phyloP scores from a whole-genome alignment of 1,140 invertebrate species.

The Steinernema feltiae region DNA sequence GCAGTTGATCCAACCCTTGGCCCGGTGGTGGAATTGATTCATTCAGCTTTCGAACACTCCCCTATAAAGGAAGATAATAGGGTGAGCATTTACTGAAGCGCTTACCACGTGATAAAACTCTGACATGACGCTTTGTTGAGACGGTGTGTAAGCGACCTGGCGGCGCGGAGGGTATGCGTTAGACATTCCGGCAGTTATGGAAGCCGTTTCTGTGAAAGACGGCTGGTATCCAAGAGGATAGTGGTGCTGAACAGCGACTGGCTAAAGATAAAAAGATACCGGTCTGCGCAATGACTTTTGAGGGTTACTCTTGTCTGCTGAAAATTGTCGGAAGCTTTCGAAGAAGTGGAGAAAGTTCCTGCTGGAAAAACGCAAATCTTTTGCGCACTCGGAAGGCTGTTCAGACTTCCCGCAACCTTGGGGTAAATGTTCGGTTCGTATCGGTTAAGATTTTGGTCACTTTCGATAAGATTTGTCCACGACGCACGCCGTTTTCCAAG shows the following conservation, averaged over 20 bases:
- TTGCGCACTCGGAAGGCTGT: background rate
- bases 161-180: background rate
- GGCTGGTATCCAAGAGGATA: background rate
- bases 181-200: background rate
- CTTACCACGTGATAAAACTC: background rate
- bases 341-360: background rate
- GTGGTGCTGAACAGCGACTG: background rate
- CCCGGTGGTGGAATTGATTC: background rate
- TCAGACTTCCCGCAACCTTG: background rate
- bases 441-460: background rate
- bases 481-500: background rate
- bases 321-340: too few species aligned
- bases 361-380: background rate
- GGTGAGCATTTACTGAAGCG: too few species aligned
- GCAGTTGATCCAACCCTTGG: background rate
- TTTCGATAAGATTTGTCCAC: background rate
- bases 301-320: background rate
- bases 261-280: background rate
- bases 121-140: background rate
- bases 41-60: too few species aligned
- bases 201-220: background rate
- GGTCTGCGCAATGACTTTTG: background rate
- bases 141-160: background rate
- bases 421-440: background rate
- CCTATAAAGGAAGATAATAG: too few species aligned